Evolutionary conservation across 1,140 invertebrate species (phyloP).

Genomic region (Meloidogyne floridensis): DNA sequence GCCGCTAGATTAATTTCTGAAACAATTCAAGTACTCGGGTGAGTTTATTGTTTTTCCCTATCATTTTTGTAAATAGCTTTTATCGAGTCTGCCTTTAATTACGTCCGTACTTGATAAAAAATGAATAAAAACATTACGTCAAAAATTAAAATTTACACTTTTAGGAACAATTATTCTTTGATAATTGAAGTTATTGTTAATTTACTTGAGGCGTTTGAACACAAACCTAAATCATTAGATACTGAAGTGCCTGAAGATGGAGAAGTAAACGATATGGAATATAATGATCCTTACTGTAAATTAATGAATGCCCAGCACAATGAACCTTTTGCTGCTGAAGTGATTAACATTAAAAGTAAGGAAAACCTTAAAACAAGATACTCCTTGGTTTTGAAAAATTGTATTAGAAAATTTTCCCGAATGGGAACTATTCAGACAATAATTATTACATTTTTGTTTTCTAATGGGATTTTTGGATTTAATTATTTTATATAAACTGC

Average conservation of each 20-base stretch:
- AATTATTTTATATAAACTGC: slow-evolving; percentile 2
- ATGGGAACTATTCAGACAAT: neutral
- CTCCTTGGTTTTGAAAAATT: no score
- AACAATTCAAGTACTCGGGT: slow-evolving; percentile 34
- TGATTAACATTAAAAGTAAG: slow-evolving; percentile 42
- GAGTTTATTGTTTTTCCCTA: neutral
- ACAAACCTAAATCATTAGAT: slow-evolving; percentile 20
- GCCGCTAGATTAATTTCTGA: slow-evolving; percentile 32
- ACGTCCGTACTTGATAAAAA: no score
- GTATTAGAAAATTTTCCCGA: neutral
- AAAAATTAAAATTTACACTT: slow-evolving; percentile 3
- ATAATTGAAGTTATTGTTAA: slow-evolving; percentile 33
- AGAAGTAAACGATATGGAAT: slow-evolving; percentile 35
- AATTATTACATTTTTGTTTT: neutral
- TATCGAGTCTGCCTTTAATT: slow-evolving; percentile 2
- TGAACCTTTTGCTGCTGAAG: slow-evolving; percentile 33
- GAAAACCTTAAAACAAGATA: no score
- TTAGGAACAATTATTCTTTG: slow-evolving; percentile 26
- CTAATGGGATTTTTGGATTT: neutral
- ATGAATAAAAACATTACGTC: neutral
- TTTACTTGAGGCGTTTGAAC: slow-evolving; percentile 42
- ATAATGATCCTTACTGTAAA: slow-evolving; percentile 45
- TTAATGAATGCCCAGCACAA: slow-evolving; percentile 42
- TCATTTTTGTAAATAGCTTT: neutral
- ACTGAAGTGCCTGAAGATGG: slow-evolving; percentile 21